A percentile compares a stretch with the other conserved stretches of the same genome.
Conservation (phyloP, 2,797 vertebrate genomes). For the Tragopan temminckii region DNA sequence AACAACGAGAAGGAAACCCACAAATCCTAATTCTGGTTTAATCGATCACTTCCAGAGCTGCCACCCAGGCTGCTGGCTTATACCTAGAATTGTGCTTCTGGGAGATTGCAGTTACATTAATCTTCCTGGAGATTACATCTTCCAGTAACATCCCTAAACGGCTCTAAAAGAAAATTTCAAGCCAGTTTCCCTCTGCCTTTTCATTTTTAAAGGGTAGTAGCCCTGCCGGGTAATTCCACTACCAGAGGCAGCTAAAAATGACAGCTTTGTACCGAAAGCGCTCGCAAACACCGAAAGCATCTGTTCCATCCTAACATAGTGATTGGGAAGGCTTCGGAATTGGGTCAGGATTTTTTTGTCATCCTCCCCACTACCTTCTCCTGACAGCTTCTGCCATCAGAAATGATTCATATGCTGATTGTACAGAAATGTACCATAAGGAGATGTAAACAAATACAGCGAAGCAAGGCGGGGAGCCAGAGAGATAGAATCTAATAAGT, state of each 20-base stretch:
- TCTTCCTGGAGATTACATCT: slow-evolving; percentile 60
- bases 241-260: slow-evolving; percentile 51
- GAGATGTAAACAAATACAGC: slow-evolving; percentile 66
- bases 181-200: slow-evolving; percentile 44
- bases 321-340: slow-evolving; percentile 63
- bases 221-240: slow-evolving; percentile 45
- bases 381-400: slow-evolving; percentile 56
- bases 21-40: slow-evolving; percentile 13
- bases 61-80: slow-evolving; percentile 1
- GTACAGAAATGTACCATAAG: slow-evolving; percentile 61
- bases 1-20: neutral
- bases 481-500: slow-evolving; percentile 60
- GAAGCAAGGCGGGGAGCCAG: slow-evolving; percentile 64
- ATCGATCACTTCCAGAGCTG: neutral
- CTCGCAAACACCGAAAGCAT: slow-evolving; percentile 56
- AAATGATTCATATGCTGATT: slow-evolving; percentile 55
- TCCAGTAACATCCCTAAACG: slow-evolving; percentile 44
- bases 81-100: slow-evolving; percentile 32
- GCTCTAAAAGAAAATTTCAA: slow-evolving; percentile 44
- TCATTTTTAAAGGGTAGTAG: slow-evolving; percentile 44
- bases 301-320: slow-evolving; percentile 56
- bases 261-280: slow-evolving; percentile 48
- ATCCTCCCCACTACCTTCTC: slow-evolving; percentile 49
- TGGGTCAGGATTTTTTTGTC: slow-evolving; percentile 63
- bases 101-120: slow-evolving; percentile 60